These are phyloP conservation scores for Notothenia rossii DNA, from an alignment of 2,113 vertebrate species.

Conservation along the genomic window DNA sequence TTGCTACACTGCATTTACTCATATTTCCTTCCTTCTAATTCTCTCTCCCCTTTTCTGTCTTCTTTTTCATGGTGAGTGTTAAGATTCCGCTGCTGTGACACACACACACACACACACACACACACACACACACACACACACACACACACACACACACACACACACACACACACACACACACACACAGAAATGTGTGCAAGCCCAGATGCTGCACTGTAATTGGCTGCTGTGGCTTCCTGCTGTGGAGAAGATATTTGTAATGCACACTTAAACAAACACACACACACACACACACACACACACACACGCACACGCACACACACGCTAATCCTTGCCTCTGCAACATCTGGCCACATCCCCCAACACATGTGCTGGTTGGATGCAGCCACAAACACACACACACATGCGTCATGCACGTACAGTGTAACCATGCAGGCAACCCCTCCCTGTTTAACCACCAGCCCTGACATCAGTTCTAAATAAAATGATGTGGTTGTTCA, in stretches of 20 bases:
- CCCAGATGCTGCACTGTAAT: conserved; percentile 84
- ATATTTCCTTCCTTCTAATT: conserved; percentile 61
- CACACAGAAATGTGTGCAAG: conserved; percentile 75
- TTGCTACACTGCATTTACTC: conserved; percentile 40
- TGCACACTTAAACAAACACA: conserved; percentile 57
- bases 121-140: conserved; percentile 60
- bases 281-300: conserved; percentile 59
- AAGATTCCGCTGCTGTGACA: conserved; percentile 68
- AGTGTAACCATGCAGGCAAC: conserved; percentile 46
- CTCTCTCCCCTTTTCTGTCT: conserved; percentile 40
- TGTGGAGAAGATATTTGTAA: conserved; percentile 84
- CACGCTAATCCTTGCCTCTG: conserved; percentile 66
- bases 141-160: conserved; percentile 55
- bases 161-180: conserved; percentile 45
- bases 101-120: conserved; percentile 54
- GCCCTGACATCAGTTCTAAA: conserved; percentile 73
- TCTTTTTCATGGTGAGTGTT: conserved; percentile 63
- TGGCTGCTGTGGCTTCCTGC: conserved; percentile 81
- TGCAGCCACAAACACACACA: conserved; percentile 22
- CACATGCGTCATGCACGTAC: conserved; percentile 8
- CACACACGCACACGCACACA: conserved; percentile 54
- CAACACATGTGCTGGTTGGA: conserved; percentile 66
- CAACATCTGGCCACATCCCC: conserved; percentile 77
- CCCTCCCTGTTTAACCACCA: conserved; percentile 74
- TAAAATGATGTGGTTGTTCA: conserved; percentile 63